Evolutionary conservation across 2,888 invertebrate species (phyloP).

Genomic region (Philonicus albiceps): DNA sequence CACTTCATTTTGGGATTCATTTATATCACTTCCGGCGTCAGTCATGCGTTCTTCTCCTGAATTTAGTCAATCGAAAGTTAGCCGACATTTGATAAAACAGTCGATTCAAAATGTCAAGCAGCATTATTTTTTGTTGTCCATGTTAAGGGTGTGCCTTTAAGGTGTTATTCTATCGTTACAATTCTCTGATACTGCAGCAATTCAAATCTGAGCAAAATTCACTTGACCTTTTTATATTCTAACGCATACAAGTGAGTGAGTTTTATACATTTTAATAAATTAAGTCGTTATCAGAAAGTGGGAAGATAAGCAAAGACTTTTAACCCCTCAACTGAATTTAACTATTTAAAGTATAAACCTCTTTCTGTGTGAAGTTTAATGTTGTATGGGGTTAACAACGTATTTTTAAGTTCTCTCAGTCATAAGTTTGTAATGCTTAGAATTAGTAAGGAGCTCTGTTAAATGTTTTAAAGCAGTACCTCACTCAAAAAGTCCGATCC

Average conservation of each 20-base stretch:
- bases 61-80: neutral
- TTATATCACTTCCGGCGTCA: neutral
- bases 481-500: neutral
- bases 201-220: neutral
- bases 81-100: neutral
- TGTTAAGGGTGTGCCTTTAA: neutral
- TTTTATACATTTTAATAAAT: neutral
- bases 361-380: neutral
- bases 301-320: neutral
- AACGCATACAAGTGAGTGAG: neutral
- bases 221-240: neutral
- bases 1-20: neutral
- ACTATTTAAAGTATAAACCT: neutral
- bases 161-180: neutral
- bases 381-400: neutral
- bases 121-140: neutral
- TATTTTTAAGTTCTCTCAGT: neutral
- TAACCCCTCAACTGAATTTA: neutral
- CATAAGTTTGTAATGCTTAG: neutral
- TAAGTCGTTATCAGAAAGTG: neutral
- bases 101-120: neutral
- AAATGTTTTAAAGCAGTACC: neutral
- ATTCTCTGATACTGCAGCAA: neutral
- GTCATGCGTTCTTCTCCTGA: neutral
- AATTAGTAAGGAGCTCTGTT: neutral